Conservation (phyloP, 2,888 invertebrate genomes). For the Macrophya annulata region DNA sequence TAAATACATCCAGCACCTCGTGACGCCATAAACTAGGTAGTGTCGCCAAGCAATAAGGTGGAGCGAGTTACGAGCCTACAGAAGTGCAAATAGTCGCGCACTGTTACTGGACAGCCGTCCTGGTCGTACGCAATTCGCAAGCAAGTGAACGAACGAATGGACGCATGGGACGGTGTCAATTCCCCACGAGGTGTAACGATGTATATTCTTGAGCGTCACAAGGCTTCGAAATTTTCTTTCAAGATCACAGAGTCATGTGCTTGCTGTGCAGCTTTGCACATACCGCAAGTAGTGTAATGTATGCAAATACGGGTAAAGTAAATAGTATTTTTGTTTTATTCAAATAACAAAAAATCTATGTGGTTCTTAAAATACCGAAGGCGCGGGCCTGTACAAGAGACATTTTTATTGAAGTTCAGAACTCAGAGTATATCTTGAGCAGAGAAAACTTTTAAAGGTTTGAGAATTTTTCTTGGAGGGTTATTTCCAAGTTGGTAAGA, state of each 20-base stretch:
- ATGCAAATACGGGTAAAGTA: not conserved
- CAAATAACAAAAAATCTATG: not conserved
- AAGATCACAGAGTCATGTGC: slow-evolving; percentile 25
- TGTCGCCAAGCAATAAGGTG: slow-evolving; percentile 49
- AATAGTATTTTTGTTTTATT: not conserved
- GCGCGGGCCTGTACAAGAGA: not conserved
- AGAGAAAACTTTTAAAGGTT: slow-evolving; percentile 4
- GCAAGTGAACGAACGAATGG: slow-evolving; percentile 34
- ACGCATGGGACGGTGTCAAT: slow-evolving; percentile 21
- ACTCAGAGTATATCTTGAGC: not conserved
- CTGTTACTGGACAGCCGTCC: slow-evolving; percentile 48
- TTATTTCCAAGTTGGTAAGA: slow-evolving; percentile 13
- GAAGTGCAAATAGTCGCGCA: slow-evolving; percentile 19
- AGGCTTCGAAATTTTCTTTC: not conserved
- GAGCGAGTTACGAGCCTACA: slow-evolving; percentile 36
- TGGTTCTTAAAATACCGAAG: not conserved
- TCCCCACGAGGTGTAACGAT: slow-evolving; percentile 16
- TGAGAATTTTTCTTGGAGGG: not conserved
- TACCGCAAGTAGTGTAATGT: not conserved
- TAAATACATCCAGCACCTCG: slow-evolving; percentile 43
- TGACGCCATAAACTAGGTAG: slow-evolving; percentile 43
- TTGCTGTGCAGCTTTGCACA: slow-evolving; percentile 4
- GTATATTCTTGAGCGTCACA: slow-evolving; percentile 3
- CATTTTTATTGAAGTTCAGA: slow-evolving; percentile 3
- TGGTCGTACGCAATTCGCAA: slow-evolving; percentile 48